Evolutionary conservation across 2,888 invertebrate species (phyloP), one percentile per base, ranked within the genome.

Genomic region (Ichneumoninae sp.): DNA sequence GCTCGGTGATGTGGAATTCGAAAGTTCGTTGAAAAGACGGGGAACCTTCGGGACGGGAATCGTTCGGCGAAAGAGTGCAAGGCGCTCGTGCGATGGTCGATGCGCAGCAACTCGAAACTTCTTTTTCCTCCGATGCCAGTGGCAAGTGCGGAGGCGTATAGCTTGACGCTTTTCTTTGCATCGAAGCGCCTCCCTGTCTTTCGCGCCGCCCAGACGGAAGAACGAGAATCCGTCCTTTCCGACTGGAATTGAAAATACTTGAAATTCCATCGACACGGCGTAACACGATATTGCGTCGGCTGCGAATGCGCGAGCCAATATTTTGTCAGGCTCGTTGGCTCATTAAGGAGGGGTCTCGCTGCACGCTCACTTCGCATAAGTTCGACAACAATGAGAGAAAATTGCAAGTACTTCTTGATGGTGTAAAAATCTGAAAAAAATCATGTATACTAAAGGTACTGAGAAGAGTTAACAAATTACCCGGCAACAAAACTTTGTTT

Each of bases 191-290:
- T 13, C 19, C 54, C 54, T 40, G 54, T 71, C 40, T 54, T 54
- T 5, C 66, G 52, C 6, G 66, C 1, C 33, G 33, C 50, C 33
- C 52, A 6, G 47, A 30, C 70, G 52, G 26, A 7, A n/a, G 26
- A 70, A 70, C 69, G 30, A 40, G 52, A 26, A 40, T 36, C 22
- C 8, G 19, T 78, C n/a, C 70, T 26, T 75, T 74, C 5, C 63
- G n/a, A 47, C 54, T 47, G 68, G 86, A 89, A 89, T 89, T 87
- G 89, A 88, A 89, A 89, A 89, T 90, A 85, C 88, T 88, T 88
- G 87, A 85, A 90, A 90, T 89, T 89, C 89, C 89, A 66, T 86
- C 84, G 89, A 87, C 85, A 86, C 88, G 85, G 79, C 81, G 83
- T 87, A 89, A 89, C 84, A 86, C 85, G 84, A 86, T 85, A 83